Evolutionary conservation across 2,888 invertebrate genomes (phyloP).

Genomic region (Antheraea yamamai): DNA sequence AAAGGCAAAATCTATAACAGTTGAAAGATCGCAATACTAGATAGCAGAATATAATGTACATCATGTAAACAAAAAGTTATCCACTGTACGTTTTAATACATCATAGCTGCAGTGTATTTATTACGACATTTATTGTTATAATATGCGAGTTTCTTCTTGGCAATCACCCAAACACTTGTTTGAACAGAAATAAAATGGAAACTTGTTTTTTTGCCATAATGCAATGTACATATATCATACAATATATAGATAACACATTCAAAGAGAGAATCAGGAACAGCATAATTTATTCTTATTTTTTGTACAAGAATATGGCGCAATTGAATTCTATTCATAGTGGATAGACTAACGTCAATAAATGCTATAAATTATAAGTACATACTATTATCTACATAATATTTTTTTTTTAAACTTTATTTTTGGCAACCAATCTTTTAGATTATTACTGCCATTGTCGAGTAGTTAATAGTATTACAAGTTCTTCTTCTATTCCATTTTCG

Average conservation of each 20-base stretch:
- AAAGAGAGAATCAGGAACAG: not conserved
- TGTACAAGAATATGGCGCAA: not conserved
- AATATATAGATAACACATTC: not conserved
- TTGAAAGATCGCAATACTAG: not conserved
- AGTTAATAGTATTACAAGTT: no score
- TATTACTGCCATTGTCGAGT: no score
- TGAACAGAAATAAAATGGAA: not conserved
- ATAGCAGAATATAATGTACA: not conserved
- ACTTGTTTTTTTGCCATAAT: constrained; percentile 9
- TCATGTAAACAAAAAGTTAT: not conserved
- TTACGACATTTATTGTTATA: constrained; percentile 9
- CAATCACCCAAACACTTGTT: constrained; percentile 1
- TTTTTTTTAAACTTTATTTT: no score
- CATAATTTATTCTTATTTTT: not conserved
- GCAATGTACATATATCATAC: not conserved
- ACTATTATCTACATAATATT: not conserved
- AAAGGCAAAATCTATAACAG: not conserved
- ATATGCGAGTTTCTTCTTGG: constrained; percentile 6
- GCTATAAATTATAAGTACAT: not conserved
- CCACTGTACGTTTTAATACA: not conserved
- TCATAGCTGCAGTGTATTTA: constrained; percentile 9
- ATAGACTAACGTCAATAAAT: not conserved
- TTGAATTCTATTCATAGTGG: not conserved
- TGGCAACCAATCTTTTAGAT: no score
- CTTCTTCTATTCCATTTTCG: no score